These are phyloP conservation scores for Acutogordius australiensis DNA, from an alignment of 2,888 invertebrate genomes.

Conservation along the genomic window DNA sequence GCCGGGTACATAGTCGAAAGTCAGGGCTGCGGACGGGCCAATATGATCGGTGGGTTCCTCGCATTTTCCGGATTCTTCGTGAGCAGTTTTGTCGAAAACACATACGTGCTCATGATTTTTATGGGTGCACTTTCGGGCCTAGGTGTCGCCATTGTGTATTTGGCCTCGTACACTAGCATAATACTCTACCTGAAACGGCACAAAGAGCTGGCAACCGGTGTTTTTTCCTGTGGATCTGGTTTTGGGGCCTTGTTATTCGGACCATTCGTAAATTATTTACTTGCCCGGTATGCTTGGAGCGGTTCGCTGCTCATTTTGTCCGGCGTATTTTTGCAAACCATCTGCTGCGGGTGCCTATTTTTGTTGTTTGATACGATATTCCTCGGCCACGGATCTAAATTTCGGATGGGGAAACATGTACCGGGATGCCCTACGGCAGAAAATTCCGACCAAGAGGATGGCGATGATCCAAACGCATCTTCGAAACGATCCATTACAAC, in stretches of 20 bases:
- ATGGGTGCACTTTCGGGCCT: not conserved
- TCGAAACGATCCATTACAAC: not conserved
- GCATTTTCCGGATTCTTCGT: not conserved
- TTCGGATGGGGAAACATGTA: not conserved
- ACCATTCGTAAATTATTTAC: not conserved
- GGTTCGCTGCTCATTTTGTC: not conserved
- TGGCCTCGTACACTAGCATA: not conserved
- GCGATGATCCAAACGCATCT: too few species aligned
- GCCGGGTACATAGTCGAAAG: not conserved
- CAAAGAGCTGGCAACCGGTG: not conserved
- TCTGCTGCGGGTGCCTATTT: not conserved
- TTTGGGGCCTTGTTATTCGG: conserved; percentile 5
- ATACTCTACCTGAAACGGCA: not conserved
- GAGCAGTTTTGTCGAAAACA: not conserved
- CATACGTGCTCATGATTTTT: not conserved
- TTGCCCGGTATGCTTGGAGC: not conserved
- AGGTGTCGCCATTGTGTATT: not conserved
- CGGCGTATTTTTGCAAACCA: not conserved
- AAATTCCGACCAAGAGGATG: not conserved
- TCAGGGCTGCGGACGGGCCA: not conserved
- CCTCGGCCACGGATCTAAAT: not conserved
- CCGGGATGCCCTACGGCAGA: not conserved
- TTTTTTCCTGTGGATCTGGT: conserved; percentile 4
- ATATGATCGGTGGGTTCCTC: not conserved
- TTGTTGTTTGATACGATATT: not conserved